These are phyloP conservation scores for Poecilus cupreus DNA, from an alignment of 2,888 invertebrate genomes.

Conservation along the genomic window DNA sequence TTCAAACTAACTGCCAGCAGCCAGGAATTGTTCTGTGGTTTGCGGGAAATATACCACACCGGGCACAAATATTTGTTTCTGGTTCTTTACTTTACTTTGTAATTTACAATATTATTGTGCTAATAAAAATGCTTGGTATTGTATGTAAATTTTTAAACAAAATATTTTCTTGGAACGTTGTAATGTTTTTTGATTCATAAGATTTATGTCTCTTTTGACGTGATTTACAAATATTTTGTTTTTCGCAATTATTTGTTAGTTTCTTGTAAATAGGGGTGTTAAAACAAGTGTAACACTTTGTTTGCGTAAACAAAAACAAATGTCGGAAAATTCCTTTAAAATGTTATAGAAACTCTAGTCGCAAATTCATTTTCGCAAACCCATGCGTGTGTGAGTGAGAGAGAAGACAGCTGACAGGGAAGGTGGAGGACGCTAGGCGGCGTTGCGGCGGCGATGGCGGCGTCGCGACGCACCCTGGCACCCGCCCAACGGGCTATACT, in stretches of 20 bases:
- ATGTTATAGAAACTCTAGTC: not conserved
- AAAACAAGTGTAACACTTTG: not conserved
- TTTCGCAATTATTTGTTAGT: too few species aligned
- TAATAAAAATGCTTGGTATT: too few species aligned
- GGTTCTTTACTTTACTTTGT: too few species aligned
- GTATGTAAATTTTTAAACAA: too few species aligned
- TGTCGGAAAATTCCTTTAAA: not conserved
- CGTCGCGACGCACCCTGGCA: slow-evolving; percentile 78
- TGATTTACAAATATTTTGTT: too few species aligned
- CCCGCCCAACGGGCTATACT: slow-evolving; percentile 89
- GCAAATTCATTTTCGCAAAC: slow-evolving; percentile 23
- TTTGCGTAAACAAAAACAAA: slow-evolving; percentile 14
- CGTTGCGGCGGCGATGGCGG: slow-evolving; percentile 64
- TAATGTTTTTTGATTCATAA: too few species aligned
- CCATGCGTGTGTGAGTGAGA: slow-evolving; percentile 13
- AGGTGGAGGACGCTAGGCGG: slow-evolving; percentile 59
- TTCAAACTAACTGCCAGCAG: not conserved
- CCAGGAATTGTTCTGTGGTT: not conserved
- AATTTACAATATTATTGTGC: too few species aligned
- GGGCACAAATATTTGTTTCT: not conserved
- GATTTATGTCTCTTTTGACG: too few species aligned
- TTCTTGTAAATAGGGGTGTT: too few species aligned
- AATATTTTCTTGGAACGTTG: too few species aligned
- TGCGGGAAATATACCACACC: not conserved
- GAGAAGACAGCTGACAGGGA: slow-evolving; percentile 39